Base-by-base conservation (phyloP, 2,888 invertebrate genomes). In the Dryomyza anilis region DNA sequence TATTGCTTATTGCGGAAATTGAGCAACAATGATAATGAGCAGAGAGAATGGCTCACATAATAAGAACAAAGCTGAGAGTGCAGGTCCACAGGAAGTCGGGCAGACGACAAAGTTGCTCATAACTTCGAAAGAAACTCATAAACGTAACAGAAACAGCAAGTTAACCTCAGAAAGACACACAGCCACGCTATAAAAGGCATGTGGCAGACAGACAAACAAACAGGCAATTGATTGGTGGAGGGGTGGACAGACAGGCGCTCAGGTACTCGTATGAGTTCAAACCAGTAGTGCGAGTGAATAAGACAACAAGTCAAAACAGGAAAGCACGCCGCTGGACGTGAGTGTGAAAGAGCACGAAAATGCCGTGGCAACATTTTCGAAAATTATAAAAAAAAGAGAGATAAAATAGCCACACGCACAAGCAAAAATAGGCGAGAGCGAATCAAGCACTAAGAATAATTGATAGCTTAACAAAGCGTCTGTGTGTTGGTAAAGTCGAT, bases 351-450 rank as follows among this genome's bases (percentile, higher is more conserved):
- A 60, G 36, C 60, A 12, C 29, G 29, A 58, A 10, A 10, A 43
- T n/a, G n/a, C n/a, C 53, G 16, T n/a, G 14, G 68, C 36, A 10
- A 23, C 21, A 19, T 23, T 14, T 50, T 14, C 8, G 62, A 64
- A 63, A 61, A 68, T 39, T 48, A 25, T 50, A 53, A 55, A 71
- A 61, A 39, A 36, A 30, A 53, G 36, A 30, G 21, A 21, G 25
- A 29, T 29, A 23, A 27, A n/a, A 12, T 14, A n/a, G 10, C 0
- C 36, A 33, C 21, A 23, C 23, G 30, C 25, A n/a, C 16, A 27
- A 43, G 64, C 65, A 71, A 61, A 65, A 65, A 36, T 60, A 59
- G 60, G 58, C 70, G 70, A 75, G 67, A 72, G 70, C 70, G 71
- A 67, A 53, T 57, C 60, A 58, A 60, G 57, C 60, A n/a, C n/a